These are phyloP conservation scores for Lamellibrachia luymesi DNA, from an alignment of 1,140 invertebrate species.

Conservation along the genomic window DNA sequence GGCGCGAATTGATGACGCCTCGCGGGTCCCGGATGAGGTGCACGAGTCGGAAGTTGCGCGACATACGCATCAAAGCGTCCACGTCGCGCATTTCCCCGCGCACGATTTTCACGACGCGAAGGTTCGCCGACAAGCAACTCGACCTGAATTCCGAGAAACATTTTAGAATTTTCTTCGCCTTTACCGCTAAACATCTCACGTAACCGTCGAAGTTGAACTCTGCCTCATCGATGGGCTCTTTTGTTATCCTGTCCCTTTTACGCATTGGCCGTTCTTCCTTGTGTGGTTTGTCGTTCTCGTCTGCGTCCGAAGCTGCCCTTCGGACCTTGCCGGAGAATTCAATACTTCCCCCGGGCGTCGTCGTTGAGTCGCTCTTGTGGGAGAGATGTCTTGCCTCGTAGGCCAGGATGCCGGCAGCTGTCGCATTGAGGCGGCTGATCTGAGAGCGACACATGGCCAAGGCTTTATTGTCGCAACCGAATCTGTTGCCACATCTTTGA, in stretches of 20 bases:
- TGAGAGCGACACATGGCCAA: background rate
- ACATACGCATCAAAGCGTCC: background rate
- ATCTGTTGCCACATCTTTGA: background rate
- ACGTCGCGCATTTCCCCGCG: slow-evolving; percentile 10
- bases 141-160: background rate
- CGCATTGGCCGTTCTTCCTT: background rate
- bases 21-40: slow-evolving; percentile 25
- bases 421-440: background rate
- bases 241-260: background rate
- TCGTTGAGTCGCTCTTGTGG: background rate
- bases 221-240: background rate
- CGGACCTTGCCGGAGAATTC: too few relatives aligned
- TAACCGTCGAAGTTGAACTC: background rate
- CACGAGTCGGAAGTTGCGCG: slow-evolving; percentile 21
- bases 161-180: background rate
- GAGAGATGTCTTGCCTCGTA: background rate
- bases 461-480: background rate
- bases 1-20: slow-evolving; percentile 12
- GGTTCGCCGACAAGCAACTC: background rate
- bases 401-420: background rate
- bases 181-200: background rate
- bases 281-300: too few relatives aligned
- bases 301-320: background rate
- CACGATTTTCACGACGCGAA: slow-evolving; percentile 16
- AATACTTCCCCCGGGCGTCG: background rate